These are phyloP conservation scores for Aramus guarauna DNA, from an alignment of 2,113 vertebrate species.

Conservation along the genomic window DNA sequence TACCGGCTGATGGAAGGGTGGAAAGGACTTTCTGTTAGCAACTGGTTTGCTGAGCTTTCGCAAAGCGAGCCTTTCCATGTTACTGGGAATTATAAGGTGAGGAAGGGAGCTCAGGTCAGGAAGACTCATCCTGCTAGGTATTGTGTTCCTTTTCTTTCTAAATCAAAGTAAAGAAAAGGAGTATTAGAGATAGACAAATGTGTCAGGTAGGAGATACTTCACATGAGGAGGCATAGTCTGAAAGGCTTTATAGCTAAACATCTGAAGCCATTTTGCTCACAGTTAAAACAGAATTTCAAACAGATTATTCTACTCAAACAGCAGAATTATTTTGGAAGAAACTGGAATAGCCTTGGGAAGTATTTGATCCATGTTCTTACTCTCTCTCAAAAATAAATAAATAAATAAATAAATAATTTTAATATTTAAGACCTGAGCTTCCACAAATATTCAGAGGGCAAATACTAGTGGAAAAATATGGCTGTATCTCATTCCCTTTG, in stretches of 20 bases:
- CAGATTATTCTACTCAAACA: not conserved
- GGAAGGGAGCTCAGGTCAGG: not conserved
- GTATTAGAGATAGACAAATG: not conserved
- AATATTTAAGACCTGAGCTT: not conserved
- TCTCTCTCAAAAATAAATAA: not conserved
- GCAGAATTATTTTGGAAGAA: not conserved
- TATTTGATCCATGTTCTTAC: not conserved
- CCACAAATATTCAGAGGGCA: not conserved
- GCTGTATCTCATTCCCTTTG: not conserved
- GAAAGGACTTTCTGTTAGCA: not conserved
- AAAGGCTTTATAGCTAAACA: not conserved
- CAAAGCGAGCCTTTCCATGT: not conserved
- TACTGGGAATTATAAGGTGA: not conserved
- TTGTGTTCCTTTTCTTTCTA: not conserved
- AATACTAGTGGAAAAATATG: not conserved
- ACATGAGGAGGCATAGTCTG: rapidly evolving
- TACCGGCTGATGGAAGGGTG: not conserved
- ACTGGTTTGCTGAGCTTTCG: not conserved
- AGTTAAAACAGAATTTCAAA: not conserved
- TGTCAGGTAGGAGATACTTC: not conserved
- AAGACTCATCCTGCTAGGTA: not conserved
- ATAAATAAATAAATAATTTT: not conserved
- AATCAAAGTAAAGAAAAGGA: not conserved
- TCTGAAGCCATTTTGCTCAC: not conserved
- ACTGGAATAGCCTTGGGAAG: not conserved